Conservation (phyloP, 2,113 vertebrate species). For the Anarhynchus alexandrinus region DNA sequence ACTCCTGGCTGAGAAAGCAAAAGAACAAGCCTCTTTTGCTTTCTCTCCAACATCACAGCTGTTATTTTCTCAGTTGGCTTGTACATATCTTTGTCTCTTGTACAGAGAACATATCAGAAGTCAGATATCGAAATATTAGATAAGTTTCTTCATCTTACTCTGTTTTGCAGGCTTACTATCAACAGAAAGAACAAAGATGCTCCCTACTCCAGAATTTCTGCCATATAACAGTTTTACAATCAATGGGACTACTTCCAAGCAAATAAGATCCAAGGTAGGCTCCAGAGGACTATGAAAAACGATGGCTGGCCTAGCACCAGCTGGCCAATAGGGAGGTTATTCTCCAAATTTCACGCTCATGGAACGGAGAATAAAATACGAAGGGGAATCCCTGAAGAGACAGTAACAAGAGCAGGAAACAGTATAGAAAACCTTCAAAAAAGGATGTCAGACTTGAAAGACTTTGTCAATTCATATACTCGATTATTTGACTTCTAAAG, state of each 20-base stretch:
- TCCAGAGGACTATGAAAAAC: not conserved
- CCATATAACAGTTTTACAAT: not conserved
- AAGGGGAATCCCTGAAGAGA: not conserved
- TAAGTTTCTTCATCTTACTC: not conserved
- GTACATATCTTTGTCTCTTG: not conserved
- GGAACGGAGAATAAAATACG: not conserved
- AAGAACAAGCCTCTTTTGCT: not conserved
- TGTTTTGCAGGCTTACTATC: not conserved
- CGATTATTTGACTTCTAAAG: not conserved
- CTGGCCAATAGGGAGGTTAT: not conserved
- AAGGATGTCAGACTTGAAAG: not conserved
- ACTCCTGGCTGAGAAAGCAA: not conserved
- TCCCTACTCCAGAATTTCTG: constrained; percentile 1
- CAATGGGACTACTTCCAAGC: not conserved
- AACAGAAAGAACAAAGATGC: not conserved
- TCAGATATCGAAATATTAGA: not conserved
- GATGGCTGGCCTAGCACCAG: constrained; percentile 12
- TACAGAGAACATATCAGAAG: not conserved
- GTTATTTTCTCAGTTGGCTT: not conserved
- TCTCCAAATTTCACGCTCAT: not conserved
- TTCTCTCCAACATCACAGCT: not conserved
- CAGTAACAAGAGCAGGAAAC: not conserved
- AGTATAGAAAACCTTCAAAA: not conserved
- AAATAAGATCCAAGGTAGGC: not conserved
- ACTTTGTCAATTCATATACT: not conserved